Base-by-base conservation (phyloP, 2,113 vertebrate species). In the Toxostoma redivivum region DNA sequence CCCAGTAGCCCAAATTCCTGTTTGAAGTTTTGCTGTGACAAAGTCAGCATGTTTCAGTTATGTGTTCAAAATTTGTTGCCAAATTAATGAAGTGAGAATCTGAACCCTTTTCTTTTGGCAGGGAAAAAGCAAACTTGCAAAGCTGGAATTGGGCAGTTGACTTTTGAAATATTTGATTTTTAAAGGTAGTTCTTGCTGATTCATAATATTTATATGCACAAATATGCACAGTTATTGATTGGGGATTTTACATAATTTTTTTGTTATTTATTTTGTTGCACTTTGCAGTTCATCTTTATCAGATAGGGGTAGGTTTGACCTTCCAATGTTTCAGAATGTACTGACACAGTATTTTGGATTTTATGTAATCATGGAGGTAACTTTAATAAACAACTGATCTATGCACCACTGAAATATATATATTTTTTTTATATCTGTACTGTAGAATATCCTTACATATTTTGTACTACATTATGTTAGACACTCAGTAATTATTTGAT, bases 211-310 rank as follows among this genome's bases (percentile, higher is more conserved):
- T 97, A 81, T 95, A 92, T 92, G 89, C 87, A 69, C 71, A 53
- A 67, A 50, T 61, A 45, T 48, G 48, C 64, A 72, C 37, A 93
- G 57, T 38, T 72, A 58, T 57, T 86, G 74, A 90, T 88, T 73
- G 85, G 89, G 92, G 91, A 96, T 93, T 60, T 92, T 94, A 73
- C 19, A 5, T 47, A 9, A 4, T 54, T 51, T 65, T 82, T 58
- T 90, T 64, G 6, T 73, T 88, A 95, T 48, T 93, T 96, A 97
- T 94, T 97, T 92, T 93, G 38, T 96, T 81, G 73, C 91, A 92
- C 95, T 96, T 96, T 97, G 90, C 96, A 97, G 90, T 96, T 97
- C 95, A 97, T 86, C 95, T 97, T 97, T 97, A 80, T 96, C 1
- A 2, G 70, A 28, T 40, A 92, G 65, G 23, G 40, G 28, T 89